Base-by-base conservation (phyloP, 2,888 invertebrate species). In the Pristionchus arcanus region DNA sequence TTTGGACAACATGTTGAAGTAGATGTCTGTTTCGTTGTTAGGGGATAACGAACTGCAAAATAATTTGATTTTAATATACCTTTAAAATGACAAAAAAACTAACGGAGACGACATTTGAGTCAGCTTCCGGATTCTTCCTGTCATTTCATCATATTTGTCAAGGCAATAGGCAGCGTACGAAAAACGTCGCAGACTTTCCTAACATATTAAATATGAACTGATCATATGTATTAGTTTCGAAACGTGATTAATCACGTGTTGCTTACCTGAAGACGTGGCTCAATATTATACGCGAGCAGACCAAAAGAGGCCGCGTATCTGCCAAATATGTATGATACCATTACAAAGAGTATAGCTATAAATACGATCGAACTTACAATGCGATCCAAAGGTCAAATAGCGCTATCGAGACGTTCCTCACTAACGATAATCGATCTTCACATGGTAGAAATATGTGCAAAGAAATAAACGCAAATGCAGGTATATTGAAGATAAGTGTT, bases 381-480 rank as follows among this genome's bases (percentile, higher is more conserved):
- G 81, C 11, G 21, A 81, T 81, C 49, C 53, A 81, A 21, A 81
- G 28, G 53, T 81, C 81, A 53, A 81, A 81, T 28, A 81, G 11
- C 2, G 81, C 81, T 2, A 81, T 49, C 0, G 81, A 13, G 11
- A 81, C 49, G 28, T 81, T 81, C 13, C 81, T 81, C 81, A 49
- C 81, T 42, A 81, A n/a, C 13, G 49, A 21, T 0, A 49, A 4
- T 25, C 81, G 25, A 3, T 81, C 49, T 49, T 81, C 81, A 19
- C 15, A 15, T 7, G 81, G 81, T 2, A 81, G 49, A 21, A 49
- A 49, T 11, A 16, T 28, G 49, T 81, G 19, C 13, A 81, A 5
- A 0, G 81, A 49, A 21, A 81, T 81, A 25, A 81, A 28, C 2
- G 28, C 13, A 4, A 81, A 53, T 25, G 81, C 81, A 34, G 81